phyloP scores from a whole-genome alignment of 2,113 vertebrate species.

The Odontesthes bonariensis region DNA sequence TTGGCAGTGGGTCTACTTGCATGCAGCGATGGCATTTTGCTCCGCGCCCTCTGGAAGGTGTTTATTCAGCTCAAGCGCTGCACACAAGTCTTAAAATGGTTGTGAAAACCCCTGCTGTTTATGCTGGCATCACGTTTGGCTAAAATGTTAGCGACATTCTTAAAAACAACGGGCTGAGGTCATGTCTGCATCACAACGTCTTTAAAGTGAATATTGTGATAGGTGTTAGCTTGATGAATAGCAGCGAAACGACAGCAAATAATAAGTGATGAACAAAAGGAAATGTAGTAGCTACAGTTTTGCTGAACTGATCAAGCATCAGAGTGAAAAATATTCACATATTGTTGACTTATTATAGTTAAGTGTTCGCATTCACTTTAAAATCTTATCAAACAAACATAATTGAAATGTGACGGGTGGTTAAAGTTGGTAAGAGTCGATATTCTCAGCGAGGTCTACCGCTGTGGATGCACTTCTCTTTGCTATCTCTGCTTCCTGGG shows the following conservation, averaged over 20 bases:
- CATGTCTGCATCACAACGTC: background rate
- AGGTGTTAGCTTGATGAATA: background rate
- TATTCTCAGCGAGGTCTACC: background rate
- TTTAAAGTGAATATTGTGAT: background rate
- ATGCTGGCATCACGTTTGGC: background rate
- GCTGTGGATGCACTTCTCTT: slow-evolving; percentile 16
- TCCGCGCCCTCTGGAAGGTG: background rate
- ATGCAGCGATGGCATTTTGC: too few relatives aligned
- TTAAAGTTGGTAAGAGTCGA: too few relatives aligned
- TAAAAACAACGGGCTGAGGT: background rate
- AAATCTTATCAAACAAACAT: background rate
- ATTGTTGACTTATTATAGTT: background rate
- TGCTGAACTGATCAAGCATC: too few relatives aligned
- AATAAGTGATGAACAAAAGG: background rate
- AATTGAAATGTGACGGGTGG: too few relatives aligned
- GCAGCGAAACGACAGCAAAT: background rate
- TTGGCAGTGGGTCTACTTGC: background rate
- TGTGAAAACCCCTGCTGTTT: background rate
- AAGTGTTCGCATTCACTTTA: background rate
- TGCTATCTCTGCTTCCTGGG: slow-evolving; percentile 36
- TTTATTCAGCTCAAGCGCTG: background rate
- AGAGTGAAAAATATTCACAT: background rate
- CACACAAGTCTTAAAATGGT: background rate
- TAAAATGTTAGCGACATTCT: background rate
- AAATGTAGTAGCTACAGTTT: background rate